Percentiles rank a stretch among this genome's conserved stretches.
These are phyloP conservation scores for Athalia rosae DNA, from an alignment of 2,888 invertebrate species.

Conservation along the genomic window DNA sequence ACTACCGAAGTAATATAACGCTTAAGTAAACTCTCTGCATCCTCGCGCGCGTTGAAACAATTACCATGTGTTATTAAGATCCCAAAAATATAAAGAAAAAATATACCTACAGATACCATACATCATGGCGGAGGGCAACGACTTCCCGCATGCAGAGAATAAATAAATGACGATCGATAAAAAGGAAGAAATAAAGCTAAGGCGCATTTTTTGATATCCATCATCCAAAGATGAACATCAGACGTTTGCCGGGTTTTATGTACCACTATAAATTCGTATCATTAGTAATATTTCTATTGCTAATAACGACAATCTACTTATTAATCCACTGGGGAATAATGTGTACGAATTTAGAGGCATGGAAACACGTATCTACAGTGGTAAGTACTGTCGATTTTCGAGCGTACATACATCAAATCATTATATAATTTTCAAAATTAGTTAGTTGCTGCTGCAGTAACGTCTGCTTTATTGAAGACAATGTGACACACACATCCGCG, in stretches of 20 bases:
- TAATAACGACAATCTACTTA: conserved; percentile 73
- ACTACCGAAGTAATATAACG: too few species aligned
- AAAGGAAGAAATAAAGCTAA: background rate
- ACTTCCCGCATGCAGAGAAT: too few species aligned
- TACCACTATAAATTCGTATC: conserved; percentile 63
- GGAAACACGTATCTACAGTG: conserved; percentile 76
- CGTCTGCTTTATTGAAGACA: background rate
- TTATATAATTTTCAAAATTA: background rate
- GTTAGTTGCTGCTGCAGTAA: background rate
- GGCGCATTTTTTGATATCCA: background rate
- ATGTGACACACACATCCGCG: too few species aligned
- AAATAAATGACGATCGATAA: conserved; percentile 5
- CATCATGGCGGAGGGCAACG: background rate
- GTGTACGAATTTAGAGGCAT: conserved; percentile 78
- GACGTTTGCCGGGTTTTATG: conserved; percentile 66
- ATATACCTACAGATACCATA: background rate
- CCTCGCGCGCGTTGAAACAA: too few species aligned
- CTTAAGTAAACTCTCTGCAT: too few species aligned
- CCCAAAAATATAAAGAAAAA: background rate
- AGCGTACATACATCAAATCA: background rate
- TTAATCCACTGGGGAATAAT: conserved; percentile 77
- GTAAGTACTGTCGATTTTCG: conserved; percentile 71
- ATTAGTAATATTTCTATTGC: conserved; percentile 57
- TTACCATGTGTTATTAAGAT: background rate
- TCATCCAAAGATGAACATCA: conserved; percentile 62